Conservation (phyloP, 2,888 invertebrate species). For the Nomada ferruginata region DNA sequence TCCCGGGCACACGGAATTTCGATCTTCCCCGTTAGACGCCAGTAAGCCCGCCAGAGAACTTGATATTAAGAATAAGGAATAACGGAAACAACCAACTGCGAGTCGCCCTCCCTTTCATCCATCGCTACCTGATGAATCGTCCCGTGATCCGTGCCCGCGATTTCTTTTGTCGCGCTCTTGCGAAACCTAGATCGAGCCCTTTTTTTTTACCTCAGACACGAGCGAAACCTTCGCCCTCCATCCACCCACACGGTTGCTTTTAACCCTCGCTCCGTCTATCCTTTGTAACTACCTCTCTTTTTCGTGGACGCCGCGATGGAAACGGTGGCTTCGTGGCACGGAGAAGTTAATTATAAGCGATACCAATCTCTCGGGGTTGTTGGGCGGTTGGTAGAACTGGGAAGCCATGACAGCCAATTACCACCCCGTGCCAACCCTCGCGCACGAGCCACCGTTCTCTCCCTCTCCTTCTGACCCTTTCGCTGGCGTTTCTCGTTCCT, state of each 20-base stretch:
- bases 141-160: neutral
- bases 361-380: constrained; percentile 84
- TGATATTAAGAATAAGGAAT: constrained; percentile 41
- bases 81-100: neutral
- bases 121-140: neutral
- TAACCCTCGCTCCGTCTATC: constrained; percentile 32
- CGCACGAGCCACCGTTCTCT: constrained; percentile 75
- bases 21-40: constrained; percentile 29
- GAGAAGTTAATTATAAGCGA: constrained; percentile 85
- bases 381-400: constrained; percentile 82
- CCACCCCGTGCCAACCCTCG: constrained; percentile 83
- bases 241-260: constrained; percentile 26
- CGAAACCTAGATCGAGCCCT: constrained; percentile 27
- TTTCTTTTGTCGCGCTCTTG: neutral
- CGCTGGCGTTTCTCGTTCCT: constrained; percentile 5
- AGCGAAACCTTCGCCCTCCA: constrained; percentile 43
- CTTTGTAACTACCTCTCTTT: constrained; percentile 61
- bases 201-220: constrained; percentile 39
- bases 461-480: constrained; percentile 17
- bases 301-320: constrained; percentile 79
- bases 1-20: constrained; percentile 55
- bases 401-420: constrained; percentile 84
- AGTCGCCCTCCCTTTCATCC: neutral
- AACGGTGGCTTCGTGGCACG: constrained; percentile 83
- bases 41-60: constrained; percentile 8